phyloP scores from a whole-genome alignment of 2,888 invertebrate species.

The Euzophera pinguis region DNA sequence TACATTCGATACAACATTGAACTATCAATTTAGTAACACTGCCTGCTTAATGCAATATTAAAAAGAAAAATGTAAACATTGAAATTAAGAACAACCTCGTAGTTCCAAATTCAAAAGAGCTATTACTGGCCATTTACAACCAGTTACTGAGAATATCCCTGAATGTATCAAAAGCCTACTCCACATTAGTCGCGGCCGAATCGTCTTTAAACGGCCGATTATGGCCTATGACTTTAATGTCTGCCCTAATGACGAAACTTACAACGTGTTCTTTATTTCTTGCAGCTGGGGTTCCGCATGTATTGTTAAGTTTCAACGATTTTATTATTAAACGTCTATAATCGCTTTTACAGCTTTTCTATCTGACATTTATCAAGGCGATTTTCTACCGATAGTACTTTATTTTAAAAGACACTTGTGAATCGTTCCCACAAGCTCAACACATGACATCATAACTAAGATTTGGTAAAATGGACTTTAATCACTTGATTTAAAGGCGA shows the following conservation, averaged over 20 bases:
- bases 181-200: conserved; percentile 14
- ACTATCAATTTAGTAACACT: too few species aligned
- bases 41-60: too few species aligned
- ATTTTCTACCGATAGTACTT: conserved; percentile 2
- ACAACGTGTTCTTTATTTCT: conserved; percentile 11
- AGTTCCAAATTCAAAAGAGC: background rate
- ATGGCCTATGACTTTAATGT: conserved; percentile 15
- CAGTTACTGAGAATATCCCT: conserved; percentile 7
- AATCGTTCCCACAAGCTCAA: conserved; percentile 22
- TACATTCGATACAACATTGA: too few species aligned
- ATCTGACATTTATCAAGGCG: conserved; percentile 6
- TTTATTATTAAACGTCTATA: background rate
- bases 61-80: too few species aligned
- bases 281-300: conserved; percentile 7
- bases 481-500: conserved; percentile 5
- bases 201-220: conserved; percentile 14
- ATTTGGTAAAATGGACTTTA: conserved; percentile 3
- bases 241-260: conserved; percentile 10
- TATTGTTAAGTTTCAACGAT: conserved; percentile 6
- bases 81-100: background rate
- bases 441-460: conserved; percentile 14
- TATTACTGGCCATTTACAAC: background rate
- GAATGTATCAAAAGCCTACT: conserved; percentile 7
- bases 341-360: background rate
- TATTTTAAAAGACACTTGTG: conserved; percentile 11